Percentiles rank a stretch among this genome's conserved stretches.
Conservation (phyloP, 2,797 vertebrate genomes). For the Arrhamphus sclerolepis region DNA sequence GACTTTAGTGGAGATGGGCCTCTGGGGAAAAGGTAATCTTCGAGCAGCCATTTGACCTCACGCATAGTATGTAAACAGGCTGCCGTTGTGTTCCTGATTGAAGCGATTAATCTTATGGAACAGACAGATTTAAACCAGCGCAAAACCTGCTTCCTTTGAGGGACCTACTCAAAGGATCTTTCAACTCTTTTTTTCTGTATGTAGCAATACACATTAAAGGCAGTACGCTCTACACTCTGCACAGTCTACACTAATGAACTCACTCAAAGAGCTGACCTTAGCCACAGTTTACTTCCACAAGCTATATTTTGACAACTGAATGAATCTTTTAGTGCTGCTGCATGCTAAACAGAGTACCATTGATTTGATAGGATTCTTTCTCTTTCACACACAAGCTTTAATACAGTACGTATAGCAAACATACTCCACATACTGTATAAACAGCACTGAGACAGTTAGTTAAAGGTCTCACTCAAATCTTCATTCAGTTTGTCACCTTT, state of each 20-base stretch:
- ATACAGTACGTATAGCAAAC: conserved; percentile 58
- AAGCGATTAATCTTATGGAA: conserved; percentile 10
- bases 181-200: conserved; percentile 13
- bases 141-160: background rate
- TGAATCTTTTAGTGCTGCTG: conserved; percentile 64
- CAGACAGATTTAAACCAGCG: conserved; percentile 2
- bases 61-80: background rate
- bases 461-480: conserved; percentile 57
- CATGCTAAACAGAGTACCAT: conserved; percentile 73
- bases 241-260: conserved; percentile 64
- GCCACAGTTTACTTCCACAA: conserved; percentile 57
- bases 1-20: conserved; percentile 2
- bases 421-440: conserved; percentile 27
- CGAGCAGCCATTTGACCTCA: too few relatives aligned
- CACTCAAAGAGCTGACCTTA: conserved; percentile 53
- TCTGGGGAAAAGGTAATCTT: too few relatives aligned
- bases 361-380: conserved; percentile 68
- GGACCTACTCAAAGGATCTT: background rate
- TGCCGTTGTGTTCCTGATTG: background rate
- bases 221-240: conserved; percentile 19
- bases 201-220: conserved; percentile 51
- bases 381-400: conserved; percentile 42
- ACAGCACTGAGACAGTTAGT: conserved; percentile 53
- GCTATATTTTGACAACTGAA: conserved; percentile 77
- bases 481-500: conserved; percentile 58